These are phyloP conservation scores for Incurvaria masculella DNA, from an alignment of 2,888 invertebrate species.

Conservation along the genomic window DNA sequence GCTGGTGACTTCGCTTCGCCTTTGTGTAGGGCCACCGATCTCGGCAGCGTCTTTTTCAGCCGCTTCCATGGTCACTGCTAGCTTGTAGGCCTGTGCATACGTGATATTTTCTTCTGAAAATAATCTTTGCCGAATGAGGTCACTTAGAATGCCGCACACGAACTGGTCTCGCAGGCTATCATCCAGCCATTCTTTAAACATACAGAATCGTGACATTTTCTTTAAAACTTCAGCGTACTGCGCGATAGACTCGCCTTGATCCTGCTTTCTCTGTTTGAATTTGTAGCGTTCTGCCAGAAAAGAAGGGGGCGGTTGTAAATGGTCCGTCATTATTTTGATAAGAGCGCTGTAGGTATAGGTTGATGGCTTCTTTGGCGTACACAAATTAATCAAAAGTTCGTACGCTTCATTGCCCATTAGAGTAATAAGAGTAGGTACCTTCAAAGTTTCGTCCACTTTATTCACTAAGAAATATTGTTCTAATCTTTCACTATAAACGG, in stretches of 20 bases:
- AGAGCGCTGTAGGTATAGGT: too few relatives aligned
- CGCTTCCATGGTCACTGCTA: constrained; percentile 8
- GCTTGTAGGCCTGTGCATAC: background rate
- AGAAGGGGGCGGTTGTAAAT: too few relatives aligned
- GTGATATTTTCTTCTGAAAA: constrained; percentile 1
- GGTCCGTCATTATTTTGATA: too few relatives aligned
- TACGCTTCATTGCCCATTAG: too few relatives aligned
- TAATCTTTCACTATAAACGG: too few relatives aligned
- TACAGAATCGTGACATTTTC: background rate
- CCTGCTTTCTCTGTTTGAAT: constrained; percentile 2
- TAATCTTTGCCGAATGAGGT: constrained; percentile 2
- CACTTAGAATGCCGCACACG: constrained; percentile 4
- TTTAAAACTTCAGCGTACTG: constrained; percentile 1
- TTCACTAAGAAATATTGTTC: too few relatives aligned
- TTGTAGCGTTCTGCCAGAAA: constrained; percentile 4
- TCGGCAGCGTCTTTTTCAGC: constrained; percentile 13
- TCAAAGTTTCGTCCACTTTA: too few relatives aligned
- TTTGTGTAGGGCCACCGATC: background rate
- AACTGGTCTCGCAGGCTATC: constrained; percentile 6
- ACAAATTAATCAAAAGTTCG: too few relatives aligned
- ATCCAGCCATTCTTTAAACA: background rate
- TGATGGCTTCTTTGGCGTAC: too few relatives aligned
- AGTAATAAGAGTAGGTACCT: too few relatives aligned
- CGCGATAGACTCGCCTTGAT: background rate
- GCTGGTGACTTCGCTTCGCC: too few relatives aligned